Percentiles rank a stretch among this genome's conserved stretches.
Evolutionary conservation across 2,888 invertebrate genomes (phyloP).

Genomic region (Eucriotettix oculatus): DNA sequence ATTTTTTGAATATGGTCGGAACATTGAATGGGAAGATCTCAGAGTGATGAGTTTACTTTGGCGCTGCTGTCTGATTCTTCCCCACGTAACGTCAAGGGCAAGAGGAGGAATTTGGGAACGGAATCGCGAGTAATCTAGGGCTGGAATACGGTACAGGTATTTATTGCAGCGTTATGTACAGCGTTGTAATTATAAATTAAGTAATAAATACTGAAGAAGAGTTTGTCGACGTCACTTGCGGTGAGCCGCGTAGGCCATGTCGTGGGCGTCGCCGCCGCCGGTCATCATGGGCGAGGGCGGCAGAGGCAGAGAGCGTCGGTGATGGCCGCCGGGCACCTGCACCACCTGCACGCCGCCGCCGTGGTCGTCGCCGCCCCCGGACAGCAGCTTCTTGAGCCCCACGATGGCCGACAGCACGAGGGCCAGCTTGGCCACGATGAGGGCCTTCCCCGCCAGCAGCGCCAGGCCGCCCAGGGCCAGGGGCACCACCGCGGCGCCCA

Average conservation of each 20-base stretch:
- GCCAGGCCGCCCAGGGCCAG: constrained; percentile 69
- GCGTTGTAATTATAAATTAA: too few species aligned
- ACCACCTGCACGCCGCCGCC: constrained; percentile 22
- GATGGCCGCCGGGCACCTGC: constrained; percentile 11
- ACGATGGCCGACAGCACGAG: constrained; percentile 65
- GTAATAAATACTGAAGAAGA: too few species aligned
- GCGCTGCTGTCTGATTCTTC: too few species aligned
- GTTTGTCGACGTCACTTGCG: too few species aligned
- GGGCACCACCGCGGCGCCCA: constrained; percentile 66
- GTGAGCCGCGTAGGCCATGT: constrained; percentile 6
- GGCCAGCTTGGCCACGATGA: constrained; percentile 70
- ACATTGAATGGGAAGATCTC: too few species aligned
- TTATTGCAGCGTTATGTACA: too few species aligned
- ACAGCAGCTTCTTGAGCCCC: constrained; percentile 65
- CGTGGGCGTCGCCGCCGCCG: constrained; percentile 20
- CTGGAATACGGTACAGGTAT: too few species aligned
- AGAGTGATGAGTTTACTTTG: too few species aligned
- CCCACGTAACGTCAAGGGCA: too few species aligned
- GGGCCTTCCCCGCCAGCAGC: constrained; percentile 66
- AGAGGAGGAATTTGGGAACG: too few species aligned
- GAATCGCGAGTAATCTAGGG: too few species aligned
- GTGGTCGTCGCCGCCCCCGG: constrained; percentile 34
- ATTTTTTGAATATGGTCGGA: too few species aligned
- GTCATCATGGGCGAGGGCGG: constrained; percentile 14
- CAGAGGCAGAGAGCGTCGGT: constrained; percentile 14